Conservation (phyloP, 2,113 vertebrate genomes). For the Ptychochromis oligacanthus region DNA sequence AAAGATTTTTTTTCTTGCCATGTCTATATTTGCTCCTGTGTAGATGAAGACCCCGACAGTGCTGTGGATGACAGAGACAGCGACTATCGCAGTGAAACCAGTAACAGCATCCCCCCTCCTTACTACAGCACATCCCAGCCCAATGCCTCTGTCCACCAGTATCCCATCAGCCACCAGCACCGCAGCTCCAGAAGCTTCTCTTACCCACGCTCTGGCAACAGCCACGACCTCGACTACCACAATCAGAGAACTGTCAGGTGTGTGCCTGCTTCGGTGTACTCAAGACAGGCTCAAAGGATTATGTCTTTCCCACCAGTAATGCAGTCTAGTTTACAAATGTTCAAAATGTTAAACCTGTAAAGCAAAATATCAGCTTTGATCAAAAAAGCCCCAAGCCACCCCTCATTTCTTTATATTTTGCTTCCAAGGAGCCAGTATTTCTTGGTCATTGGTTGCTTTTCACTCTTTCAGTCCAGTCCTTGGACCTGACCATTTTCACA, state of each 20-base stretch:
- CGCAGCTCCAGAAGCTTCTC: conserved; percentile 83
- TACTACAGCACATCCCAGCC: conserved; percentile 96
- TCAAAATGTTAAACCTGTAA: no score
- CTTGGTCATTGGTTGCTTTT: no score
- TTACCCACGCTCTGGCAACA: conserved; percentile 85
- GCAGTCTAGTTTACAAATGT: no score
- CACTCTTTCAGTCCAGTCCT: no score
- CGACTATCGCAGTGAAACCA: conserved; percentile 98
- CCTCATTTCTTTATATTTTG: no score
- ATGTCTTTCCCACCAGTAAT: neutral
- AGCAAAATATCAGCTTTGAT: no score
- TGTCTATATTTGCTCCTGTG: neutral
- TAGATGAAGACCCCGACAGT: conserved; percentile 94
- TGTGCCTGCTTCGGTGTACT: conserved; percentile 17
- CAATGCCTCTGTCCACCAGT: conserved; percentile 96
- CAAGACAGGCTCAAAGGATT: neutral
- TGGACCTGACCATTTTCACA: no score
- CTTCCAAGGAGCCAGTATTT: no score
- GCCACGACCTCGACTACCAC: conserved; percentile 86
- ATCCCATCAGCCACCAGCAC: conserved; percentile 90
- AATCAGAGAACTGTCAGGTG: conserved; percentile 88
- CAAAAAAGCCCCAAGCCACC: no score
- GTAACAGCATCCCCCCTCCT: conserved; percentile 95
- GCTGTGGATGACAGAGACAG: conserved; percentile 96
- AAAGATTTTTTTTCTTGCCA: neutral